A percentile compares a stretch with the other conserved stretches of the same genome.
Evolutionary conservation across 2,888 invertebrate genomes (phyloP).

Genomic region (Anoncus sp.): DNA sequence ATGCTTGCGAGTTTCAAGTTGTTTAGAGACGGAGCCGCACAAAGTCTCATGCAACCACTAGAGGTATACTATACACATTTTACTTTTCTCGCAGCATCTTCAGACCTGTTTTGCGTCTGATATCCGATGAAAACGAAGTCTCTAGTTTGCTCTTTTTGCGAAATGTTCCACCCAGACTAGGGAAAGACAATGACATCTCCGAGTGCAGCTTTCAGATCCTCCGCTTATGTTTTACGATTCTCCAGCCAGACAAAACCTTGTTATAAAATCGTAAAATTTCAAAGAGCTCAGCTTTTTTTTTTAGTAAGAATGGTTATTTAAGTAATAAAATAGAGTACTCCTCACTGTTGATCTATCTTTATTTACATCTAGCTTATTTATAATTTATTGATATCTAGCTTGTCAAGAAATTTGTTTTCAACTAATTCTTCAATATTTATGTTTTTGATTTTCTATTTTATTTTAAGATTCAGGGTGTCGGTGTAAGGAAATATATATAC

Average conservation of each 20-base stretch:
- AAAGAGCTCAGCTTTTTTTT: background rate
- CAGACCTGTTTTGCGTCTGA: constrained; percentile 12
- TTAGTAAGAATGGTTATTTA: too few species aligned
- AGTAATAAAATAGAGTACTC: too few species aligned
- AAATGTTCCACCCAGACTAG: background rate
- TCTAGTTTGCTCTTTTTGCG: background rate
- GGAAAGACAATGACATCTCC: background rate
- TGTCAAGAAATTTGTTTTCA: too few species aligned
- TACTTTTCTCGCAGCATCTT: background rate
- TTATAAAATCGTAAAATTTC: background rate
- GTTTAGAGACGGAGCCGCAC: constrained; percentile 5
- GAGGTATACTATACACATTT: background rate
- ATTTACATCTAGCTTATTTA: too few species aligned
- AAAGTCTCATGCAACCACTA: background rate
- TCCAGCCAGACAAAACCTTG: background rate
- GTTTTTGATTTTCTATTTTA: background rate
- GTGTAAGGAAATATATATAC: background rate
- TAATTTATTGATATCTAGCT: too few species aligned
- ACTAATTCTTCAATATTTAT: background rate
- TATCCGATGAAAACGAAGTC: constrained; percentile 17
- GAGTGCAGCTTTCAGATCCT: background rate
- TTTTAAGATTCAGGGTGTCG: background rate
- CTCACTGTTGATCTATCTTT: too few species aligned
- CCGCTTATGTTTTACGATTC: background rate
- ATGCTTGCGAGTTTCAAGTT: constrained; percentile 9